Evolutionary conservation across 2,797 vertebrate species (phyloP), one percentile per base, ranked within the genome.

Genomic region (Delichon dasypus): DNA sequence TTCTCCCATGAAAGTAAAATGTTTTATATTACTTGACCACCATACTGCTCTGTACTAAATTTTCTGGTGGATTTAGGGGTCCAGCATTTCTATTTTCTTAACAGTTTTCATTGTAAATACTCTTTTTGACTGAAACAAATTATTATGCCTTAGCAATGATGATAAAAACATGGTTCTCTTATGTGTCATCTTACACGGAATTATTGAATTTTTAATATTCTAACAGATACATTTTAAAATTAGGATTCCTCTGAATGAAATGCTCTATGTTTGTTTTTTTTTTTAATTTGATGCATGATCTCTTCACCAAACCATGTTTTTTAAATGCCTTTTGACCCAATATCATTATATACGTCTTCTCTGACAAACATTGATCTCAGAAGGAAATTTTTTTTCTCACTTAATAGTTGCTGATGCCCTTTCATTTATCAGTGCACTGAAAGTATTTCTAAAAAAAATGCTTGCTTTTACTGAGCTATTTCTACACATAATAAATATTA

Each of bases 381-480:
- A 94, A 90, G 10, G 10, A 53, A 89, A 94, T 32, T 34, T 80
- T 23, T 88, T 89, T 95, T 81, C 74, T 95, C 40, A 50, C 12
- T 83, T 89, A 72, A 36, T 91, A 93, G 19, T 94, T 95, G 79
- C 26, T 78, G 36, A 21, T 96, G 67, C 67, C 65, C 36, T 93
- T 95, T 54, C 47, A 30, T 81, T 80, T 95, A 76, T 94, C 70
- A 58, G 32, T 82, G 34, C 55, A 70, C 27, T 78, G 67, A 95
- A 96, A 89, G 91, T 94, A 82, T 94, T 96, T 95, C 77, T 92
- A 16, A 83, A 57, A 57, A 88, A 93, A 92, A 85, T 26, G 83
- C 44, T 87, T 34, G 38, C 30, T 92, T 86, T 61, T 84, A 85
- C 48, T 93, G 74, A 67, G 55, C 65, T 92, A 84, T 93, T 95